phyloP scores from a whole-genome alignment of 1,140 invertebrate genomes.

The Vanessa atalanta region DNA sequence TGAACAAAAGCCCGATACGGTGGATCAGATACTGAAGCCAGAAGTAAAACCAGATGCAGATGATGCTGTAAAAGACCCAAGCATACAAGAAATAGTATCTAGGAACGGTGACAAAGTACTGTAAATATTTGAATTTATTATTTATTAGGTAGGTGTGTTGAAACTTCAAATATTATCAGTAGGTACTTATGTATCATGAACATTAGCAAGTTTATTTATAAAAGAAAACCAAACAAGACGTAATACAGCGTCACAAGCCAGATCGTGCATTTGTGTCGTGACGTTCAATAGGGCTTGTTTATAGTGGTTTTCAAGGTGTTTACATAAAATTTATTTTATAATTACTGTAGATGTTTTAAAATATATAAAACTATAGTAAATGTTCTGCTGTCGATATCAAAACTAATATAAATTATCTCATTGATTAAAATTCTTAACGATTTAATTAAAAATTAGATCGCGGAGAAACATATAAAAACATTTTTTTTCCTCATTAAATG shows the following conservation, averaged over 20 bases:
- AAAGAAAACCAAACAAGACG: background rate
- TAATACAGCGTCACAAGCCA: background rate
- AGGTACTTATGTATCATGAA: conserved; percentile 1
- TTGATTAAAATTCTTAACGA: background rate
- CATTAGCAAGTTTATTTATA: conserved; percentile 4
- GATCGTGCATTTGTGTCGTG: conserved; percentile 21
- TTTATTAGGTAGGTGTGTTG: conserved; percentile 12
- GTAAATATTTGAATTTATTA: conserved; percentile 41
- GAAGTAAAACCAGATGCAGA: conserved; percentile 64
- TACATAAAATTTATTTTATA: background rate
- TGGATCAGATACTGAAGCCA: conserved; percentile 66
- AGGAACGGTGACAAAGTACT: conserved; percentile 74
- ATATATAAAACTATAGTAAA: background rate
- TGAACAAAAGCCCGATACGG: conserved; percentile 43
- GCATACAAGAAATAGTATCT: conserved; percentile 72
- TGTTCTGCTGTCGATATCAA: background rate
- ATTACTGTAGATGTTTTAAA: background rate
- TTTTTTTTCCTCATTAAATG: background rate
- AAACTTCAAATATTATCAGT: conserved; percentile 20
- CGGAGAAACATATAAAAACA: background rate
- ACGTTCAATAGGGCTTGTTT: conserved; percentile 7
- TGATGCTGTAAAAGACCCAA: conserved; percentile 70
- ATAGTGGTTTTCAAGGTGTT: background rate
- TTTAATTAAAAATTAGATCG: background rate
- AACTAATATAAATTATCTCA: background rate